Evolutionary conservation across 2,797 vertebrate species (phyloP).

Genomic region (Champsocephalus esox): DNA sequence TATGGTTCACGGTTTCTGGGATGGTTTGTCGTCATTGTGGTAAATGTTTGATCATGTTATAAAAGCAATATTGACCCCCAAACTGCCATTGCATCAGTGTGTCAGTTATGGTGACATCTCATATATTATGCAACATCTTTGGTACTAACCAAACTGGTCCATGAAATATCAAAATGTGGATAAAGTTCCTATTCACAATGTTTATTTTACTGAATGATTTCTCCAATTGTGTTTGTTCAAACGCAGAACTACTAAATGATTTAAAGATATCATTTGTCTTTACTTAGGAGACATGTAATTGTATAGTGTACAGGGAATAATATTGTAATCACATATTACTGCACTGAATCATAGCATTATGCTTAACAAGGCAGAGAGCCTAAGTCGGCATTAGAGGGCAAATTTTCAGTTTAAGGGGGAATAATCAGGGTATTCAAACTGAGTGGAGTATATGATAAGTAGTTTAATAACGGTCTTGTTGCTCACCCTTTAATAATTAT

Average conservation of each 20-base stretch:
- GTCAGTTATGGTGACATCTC: background rate
- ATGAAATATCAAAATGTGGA: background rate
- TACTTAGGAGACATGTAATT: conserved; percentile 20
- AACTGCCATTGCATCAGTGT: background rate
- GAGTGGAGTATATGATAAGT: conserved; percentile 35
- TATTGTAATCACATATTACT: conserved; percentile 29
- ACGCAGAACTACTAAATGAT: background rate
- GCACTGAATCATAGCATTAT: conserved; percentile 27
- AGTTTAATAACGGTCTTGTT: conserved; percentile 16
- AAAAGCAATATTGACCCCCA: too few species aligned
- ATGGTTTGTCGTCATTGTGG: background rate
- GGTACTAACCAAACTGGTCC: background rate
- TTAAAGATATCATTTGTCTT: background rate
- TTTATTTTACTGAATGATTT: background rate
- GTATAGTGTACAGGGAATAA: background rate
- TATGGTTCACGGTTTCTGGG: background rate
- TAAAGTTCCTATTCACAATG: background rate
- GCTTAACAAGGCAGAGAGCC: conserved; percentile 26
- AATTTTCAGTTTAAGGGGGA: conserved; percentile 8
- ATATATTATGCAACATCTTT: background rate
- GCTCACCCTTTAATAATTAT: conserved; percentile 32
- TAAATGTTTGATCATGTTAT: background rate
- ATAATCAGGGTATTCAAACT: conserved; percentile 44
- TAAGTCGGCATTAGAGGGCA: background rate
- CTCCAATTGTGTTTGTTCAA: background rate